Conservation (phyloP, 1,140 invertebrate genomes). For the Pogonognathellus flavescens region DNA sequence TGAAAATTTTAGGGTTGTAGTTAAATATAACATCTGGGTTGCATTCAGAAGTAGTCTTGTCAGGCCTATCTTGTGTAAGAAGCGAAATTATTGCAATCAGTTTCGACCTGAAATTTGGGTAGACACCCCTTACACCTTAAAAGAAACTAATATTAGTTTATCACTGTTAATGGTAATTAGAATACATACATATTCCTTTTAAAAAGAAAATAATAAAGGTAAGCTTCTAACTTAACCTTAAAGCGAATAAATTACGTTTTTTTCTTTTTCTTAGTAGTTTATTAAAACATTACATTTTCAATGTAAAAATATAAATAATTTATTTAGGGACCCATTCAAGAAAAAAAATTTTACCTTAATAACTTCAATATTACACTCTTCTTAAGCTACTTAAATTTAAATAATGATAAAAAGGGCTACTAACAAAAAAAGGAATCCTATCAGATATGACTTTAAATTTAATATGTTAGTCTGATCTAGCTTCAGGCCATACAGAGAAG, state of each 20-base stretch:
- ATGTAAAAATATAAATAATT: constrained; percentile 32
- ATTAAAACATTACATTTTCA: constrained; percentile 2
- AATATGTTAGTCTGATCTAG: constrained; percentile 26
- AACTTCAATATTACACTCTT: constrained; percentile 76
- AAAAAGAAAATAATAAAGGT: neutral
- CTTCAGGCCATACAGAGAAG: constrained; percentile 52
- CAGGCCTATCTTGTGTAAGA: neutral
- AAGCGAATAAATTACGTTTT: neutral
- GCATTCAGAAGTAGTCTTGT: neutral
- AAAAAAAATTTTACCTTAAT: constrained; percentile 69
- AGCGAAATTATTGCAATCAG: neutral
- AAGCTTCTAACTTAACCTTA: constrained; percentile 5
- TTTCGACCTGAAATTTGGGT: constrained; percentile 16
- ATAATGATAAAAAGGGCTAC: constrained; percentile 71
- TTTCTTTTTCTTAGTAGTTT: neutral
- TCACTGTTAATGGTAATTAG: constrained; percentile 19
- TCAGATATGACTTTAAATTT: constrained; percentile 67
- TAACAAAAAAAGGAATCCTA: constrained; percentile 70
- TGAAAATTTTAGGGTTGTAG: constrained; percentile 67
- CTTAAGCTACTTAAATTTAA: constrained; percentile 75
- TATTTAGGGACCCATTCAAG: neutral
- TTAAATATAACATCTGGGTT: constrained; percentile 71
- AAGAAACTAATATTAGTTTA: constrained; percentile 1
- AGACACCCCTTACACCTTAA: neutral
- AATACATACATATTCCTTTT: neutral